Conservation (phyloP, 2,888 invertebrate genomes). For the Sphaerophoria rueppellii region DNA sequence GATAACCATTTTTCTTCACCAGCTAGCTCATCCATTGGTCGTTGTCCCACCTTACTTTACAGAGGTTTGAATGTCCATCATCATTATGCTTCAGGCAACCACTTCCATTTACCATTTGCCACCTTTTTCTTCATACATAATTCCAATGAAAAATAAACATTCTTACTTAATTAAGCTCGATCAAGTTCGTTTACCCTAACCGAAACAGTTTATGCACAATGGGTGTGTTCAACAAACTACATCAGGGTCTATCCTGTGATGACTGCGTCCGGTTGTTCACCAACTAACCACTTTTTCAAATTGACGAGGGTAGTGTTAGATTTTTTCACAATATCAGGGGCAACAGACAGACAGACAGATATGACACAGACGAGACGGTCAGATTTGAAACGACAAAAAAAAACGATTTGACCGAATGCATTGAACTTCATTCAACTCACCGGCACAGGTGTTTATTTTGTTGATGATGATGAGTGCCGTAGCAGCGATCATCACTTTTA, state of each 20-base stretch:
- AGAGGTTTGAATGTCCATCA: conserved; percentile 38
- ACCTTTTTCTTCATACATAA: conserved; percentile 55
- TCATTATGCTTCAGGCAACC: conserved; percentile 6
- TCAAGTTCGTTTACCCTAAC: conserved; percentile 70
- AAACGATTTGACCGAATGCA: conserved; percentile 21
- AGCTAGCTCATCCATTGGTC: conserved; percentile 39
- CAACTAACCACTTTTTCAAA: conserved; percentile 40
- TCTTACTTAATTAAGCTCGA: conserved; percentile 72
- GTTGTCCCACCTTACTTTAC: conserved; percentile 8
- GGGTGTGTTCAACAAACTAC: conserved; percentile 62
- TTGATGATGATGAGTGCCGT: conserved; percentile 70
- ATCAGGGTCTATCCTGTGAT: not conserved
- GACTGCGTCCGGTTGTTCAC: conserved; percentile 30
- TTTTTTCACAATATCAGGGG: conserved; percentile 56
- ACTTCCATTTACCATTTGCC: conserved; percentile 2
- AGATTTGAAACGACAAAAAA: not conserved
- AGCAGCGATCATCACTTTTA: conserved; percentile 74
- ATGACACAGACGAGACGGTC: no score
- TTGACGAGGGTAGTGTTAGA: conserved; percentile 29
- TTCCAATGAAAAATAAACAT: conserved; percentile 69
- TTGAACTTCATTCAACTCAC: conserved; percentile 74
- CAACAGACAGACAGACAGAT: conserved; percentile 37
- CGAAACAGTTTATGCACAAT: conserved; percentile 63
- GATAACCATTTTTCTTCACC: conserved; percentile 51
- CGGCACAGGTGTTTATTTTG: conserved; percentile 74